Evolutionary conservation across 2,113 vertebrate species (phyloP).

Genomic region (Elgaria multicarinata): DNA sequence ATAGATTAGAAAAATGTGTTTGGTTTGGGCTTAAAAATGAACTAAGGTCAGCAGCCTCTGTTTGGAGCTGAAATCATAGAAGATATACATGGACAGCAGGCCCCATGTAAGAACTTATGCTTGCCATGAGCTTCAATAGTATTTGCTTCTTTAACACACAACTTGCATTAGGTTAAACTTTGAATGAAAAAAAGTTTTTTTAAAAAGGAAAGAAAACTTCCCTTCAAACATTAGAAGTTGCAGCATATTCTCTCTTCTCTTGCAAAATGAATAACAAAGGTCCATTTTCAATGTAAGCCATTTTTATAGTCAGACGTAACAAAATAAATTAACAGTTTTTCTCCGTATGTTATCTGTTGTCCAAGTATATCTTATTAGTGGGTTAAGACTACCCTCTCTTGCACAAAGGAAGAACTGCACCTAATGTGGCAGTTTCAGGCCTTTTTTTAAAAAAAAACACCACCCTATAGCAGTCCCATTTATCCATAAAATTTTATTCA

Average conservation of each 20-base stretch:
- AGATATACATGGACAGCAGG: constrained; percentile 49
- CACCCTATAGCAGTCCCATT: neutral
- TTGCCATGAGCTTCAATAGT: constrained; percentile 58
- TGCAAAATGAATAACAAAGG: constrained; percentile 65
- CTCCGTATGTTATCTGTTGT: constrained; percentile 39
- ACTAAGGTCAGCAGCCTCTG: constrained; percentile 54
- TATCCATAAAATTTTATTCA: neutral
- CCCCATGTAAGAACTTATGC: constrained; percentile 59
- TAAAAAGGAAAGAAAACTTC: constrained; percentile 21
- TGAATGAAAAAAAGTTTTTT: constrained; percentile 62
- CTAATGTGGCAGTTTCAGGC: neutral
- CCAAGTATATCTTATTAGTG: constrained; percentile 20
- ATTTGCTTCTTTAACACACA: constrained; percentile 53
- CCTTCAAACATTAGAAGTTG: constrained; percentile 38
- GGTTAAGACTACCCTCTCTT: constrained; percentile 63
- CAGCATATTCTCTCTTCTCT: constrained; percentile 32
- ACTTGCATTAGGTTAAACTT: constrained; percentile 64
- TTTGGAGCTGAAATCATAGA: constrained; percentile 64
- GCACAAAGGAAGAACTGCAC: constrained; percentile 39
- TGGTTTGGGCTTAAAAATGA: constrained; percentile 42
- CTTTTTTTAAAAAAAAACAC: constrained; percentile 29
- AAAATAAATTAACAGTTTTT: constrained; percentile 64
- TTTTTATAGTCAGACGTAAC: constrained; percentile 57
- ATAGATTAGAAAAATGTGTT: constrained; percentile 30
- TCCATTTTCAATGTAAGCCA: constrained; percentile 62